Evolutionary conservation across 2,888 invertebrate genomes (phyloP), one percentile per base, ranked within the genome.

Genomic region (Lutraria lutraria): DNA sequence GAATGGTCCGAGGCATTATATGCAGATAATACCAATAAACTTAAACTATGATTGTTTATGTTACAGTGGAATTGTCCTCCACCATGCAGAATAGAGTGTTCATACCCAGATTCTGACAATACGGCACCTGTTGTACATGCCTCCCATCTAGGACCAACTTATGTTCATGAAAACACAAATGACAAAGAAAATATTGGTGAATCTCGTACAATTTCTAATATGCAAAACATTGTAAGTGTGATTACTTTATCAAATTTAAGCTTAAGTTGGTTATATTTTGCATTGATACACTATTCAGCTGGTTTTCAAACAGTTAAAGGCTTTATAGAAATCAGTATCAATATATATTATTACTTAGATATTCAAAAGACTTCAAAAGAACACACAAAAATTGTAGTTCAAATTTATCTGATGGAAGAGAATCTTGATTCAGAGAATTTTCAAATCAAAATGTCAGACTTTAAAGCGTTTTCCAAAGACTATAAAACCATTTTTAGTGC

Each of bases 41-140:
- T 43, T 43, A 43, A 2, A 2, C 43, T 43, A 43, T 4, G 2
- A 43, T 4, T 43, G 43, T 83, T 85, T 54, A 34, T 76, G 21
- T 79, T 81, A 34, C 84, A 92, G 92, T 92, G 92, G 92, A 88
- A 80, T 54, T 92, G 92, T 81, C 52, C 81, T n/a, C 83, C 68
- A 19, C 92, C 92, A 15, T 92, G 92, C 81, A 53, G 84, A 21
- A 86, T 92, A 6, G 76, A 60, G 3, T 92, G 92, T 72, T 52
- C 85, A 16, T 92, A 87, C 53, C 88, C 89, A 21, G 88, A 89
- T 43, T 43, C 68, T 1, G 76, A 43, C 0, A 43, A 80, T 31
- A 85, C 72, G 0, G 72, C 87, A n/a, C 89, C 92, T 13, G 60
- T 81, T 0, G 85, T 92, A 2, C 56, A 86, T 63, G 54, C 86